Evolutionary conservation across 2,113 vertebrate genomes (phyloP).

Genomic region (Elachura formosa): DNA sequence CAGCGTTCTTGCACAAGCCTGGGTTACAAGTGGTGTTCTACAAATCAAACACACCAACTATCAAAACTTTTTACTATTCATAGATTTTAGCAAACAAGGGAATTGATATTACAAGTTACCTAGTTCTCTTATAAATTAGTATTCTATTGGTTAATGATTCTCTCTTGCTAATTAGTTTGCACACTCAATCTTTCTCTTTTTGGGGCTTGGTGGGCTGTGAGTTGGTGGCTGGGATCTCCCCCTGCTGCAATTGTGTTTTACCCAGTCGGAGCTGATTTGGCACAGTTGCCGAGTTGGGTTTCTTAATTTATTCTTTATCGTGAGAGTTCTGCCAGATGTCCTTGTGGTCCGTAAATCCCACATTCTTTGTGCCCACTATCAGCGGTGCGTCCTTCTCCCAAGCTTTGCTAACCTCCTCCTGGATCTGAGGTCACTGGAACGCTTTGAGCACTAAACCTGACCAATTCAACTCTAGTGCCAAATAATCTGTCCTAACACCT

Average conservation of each 20-base stretch:
- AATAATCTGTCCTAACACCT: neutral
- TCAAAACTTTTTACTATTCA: neutral
- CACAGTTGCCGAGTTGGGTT: neutral
- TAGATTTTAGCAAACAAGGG: neutral
- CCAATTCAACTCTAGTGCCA: neutral
- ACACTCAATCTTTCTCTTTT: neutral
- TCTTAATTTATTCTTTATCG: neutral
- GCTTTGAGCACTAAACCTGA: neutral
- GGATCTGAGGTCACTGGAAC: neutral
- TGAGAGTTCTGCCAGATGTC: neutral
- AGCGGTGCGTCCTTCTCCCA: neutral
- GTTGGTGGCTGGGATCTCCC: neutral
- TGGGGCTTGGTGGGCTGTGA: rapidly evolving
- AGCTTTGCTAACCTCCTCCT: neutral
- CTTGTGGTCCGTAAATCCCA: neutral
- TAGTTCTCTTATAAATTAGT: neutral
- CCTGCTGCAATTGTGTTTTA: neutral
- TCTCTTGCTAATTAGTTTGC: neutral
- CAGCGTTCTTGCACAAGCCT: neutral
- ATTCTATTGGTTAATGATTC: neutral
- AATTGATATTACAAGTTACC: neutral
- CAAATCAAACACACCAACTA: neutral
- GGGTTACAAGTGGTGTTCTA: neutral
- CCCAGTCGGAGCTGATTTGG: neutral
- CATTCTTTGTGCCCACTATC: neutral